Conservation (phyloP, 2,888 invertebrate genomes). For the Tuberolachnus salignus region DNA sequence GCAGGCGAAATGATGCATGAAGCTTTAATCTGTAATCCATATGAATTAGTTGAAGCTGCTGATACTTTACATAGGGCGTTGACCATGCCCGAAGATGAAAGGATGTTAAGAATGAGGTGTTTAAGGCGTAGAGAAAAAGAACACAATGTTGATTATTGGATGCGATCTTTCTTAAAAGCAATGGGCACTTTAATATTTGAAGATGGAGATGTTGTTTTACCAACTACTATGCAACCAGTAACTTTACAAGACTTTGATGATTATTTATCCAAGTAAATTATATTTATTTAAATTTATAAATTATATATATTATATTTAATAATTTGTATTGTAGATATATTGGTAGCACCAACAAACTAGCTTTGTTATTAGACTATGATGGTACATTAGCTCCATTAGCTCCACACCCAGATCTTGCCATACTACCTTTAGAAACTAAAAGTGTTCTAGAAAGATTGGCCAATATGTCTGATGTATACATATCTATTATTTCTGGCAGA, state of each 20-base stretch:
- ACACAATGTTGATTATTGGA: constrained; percentile 88
- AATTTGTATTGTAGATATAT: constrained; percentile 70
- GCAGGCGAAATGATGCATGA: constrained; percentile 95
- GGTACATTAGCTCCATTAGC: constrained; percentile 88
- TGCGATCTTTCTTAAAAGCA: constrained; percentile 83
- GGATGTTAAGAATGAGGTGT: constrained; percentile 84
- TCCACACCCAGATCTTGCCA: constrained; percentile 88
- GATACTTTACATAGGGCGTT: constrained; percentile 85
- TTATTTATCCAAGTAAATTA: constrained; percentile 78
- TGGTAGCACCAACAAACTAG: constrained; percentile 83
- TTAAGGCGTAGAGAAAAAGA: constrained; percentile 79
- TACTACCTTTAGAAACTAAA: constrained; percentile 82
- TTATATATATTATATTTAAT: background rate
- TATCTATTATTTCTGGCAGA: constrained; percentile 84
- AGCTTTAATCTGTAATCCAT: constrained; percentile 86
- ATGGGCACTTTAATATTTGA: constrained; percentile 78
- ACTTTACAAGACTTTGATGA: constrained; percentile 90
- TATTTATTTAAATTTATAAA: constrained; percentile 12
- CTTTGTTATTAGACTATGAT: constrained; percentile 83
- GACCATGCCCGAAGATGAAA: constrained; percentile 88
- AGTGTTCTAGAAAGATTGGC: constrained; percentile 81
- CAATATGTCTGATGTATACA: constrained; percentile 84
- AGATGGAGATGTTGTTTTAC: constrained; percentile 81
- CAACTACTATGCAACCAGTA: constrained; percentile 87
- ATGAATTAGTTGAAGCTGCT: constrained; percentile 85